Conservation (phyloP, 2,113 vertebrate species). For the Oriolus oriolus region DNA sequence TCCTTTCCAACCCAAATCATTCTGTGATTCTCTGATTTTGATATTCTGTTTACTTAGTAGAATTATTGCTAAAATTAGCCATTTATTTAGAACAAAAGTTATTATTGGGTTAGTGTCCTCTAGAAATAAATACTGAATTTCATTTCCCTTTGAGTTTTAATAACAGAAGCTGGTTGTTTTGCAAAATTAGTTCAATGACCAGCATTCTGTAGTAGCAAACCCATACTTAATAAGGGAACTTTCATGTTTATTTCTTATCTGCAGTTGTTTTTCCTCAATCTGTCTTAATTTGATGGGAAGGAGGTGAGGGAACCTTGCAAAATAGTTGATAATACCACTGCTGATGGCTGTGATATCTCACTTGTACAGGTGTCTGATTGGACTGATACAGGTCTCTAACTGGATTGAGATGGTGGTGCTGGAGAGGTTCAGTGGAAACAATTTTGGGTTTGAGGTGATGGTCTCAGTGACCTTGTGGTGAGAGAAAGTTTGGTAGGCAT, state of each 20-base stretch:
- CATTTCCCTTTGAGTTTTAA: background rate
- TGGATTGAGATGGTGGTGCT: background rate
- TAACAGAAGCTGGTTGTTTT: background rate
- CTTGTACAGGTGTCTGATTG: background rate
- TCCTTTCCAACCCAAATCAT: background rate
- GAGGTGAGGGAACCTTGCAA: background rate
- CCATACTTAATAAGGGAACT: background rate
- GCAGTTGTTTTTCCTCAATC: background rate
- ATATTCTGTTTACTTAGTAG: background rate
- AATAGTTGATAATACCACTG: background rate
- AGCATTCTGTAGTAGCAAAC: background rate
- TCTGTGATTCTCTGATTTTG: background rate
- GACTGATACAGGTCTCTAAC: background rate
- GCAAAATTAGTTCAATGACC: background rate
- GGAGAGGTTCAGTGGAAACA: background rate
- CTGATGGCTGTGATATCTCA: background rate
- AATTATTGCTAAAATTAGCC: background rate
- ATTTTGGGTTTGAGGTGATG: background rate
- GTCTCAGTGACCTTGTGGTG: background rate
- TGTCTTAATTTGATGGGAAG: background rate
- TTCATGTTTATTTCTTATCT: background rate
- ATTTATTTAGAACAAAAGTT: background rate
- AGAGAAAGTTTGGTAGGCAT: background rate
- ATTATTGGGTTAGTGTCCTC: background rate
- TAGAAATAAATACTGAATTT: background rate